These are phyloP conservation scores for Megaptera novaeangliae DNA, from an alignment of 2,113 vertebrate genomes.

Conservation along the genomic window DNA sequence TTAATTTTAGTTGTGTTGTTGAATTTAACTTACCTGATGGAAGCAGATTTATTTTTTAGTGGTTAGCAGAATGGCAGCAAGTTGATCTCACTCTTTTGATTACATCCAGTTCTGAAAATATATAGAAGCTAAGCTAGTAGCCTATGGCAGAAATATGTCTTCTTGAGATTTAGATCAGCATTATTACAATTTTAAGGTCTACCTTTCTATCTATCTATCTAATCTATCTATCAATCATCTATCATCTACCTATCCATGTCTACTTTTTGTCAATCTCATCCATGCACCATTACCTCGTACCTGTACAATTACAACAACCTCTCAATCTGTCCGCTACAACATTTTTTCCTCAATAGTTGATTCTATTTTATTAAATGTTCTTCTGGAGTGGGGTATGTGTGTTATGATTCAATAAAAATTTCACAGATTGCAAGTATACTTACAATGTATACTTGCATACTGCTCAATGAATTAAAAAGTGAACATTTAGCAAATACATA, in stretches of 20 bases:
- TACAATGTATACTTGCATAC: too few relatives aligned
- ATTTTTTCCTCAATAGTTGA: too few relatives aligned
- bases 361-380: too few relatives aligned
- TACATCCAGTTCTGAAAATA: neutral
- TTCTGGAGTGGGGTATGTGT: too few relatives aligned
- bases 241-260: neutral
- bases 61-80: neutral
- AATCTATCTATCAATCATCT: neutral
- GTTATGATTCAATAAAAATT: too few relatives aligned
- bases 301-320: too few relatives aligned
- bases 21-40: neutral
- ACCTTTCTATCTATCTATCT: neutral
- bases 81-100: neutral
- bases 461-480: too few relatives aligned
- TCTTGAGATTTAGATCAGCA: neutral
- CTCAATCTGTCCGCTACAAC: too few relatives aligned
- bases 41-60: neutral
- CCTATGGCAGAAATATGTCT: neutral
- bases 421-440: too few relatives aligned
- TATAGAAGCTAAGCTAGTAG: neutral
- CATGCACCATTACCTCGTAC: too few relatives aligned
- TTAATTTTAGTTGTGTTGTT: neutral
- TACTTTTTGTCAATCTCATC: too few relatives aligned
- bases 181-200: neutral
- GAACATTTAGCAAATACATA: too few relatives aligned